Evolutionary conservation across 2,888 invertebrate genomes (phyloP).

Genomic region (Sphaerophoria rueppellii): DNA sequence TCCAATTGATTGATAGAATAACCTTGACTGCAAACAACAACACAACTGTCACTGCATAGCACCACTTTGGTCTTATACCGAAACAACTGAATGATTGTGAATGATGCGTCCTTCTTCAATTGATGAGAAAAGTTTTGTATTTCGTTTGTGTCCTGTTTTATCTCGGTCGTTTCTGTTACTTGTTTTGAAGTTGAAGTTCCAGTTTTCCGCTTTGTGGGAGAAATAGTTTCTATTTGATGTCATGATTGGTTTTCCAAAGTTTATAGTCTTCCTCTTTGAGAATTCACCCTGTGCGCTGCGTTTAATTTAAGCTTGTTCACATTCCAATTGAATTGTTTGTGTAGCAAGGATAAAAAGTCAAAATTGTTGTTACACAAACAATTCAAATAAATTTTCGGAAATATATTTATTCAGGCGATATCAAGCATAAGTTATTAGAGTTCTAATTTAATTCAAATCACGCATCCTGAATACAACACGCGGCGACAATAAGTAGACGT

Average conservation of each 20-base stretch:
- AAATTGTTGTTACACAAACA: too few relatives aligned
- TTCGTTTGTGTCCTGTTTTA: background rate
- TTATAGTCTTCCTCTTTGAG: background rate
- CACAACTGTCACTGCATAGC: conserved; percentile 18
- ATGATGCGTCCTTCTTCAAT: conserved; percentile 3
- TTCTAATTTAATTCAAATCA: conserved; percentile 53
- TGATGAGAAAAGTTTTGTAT: conserved; percentile 35
- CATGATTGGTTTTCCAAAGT: conserved; percentile 38
- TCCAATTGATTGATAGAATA: too few relatives aligned
- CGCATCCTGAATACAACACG: background rate
- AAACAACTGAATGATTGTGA: too few relatives aligned
- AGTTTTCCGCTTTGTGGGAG: background rate
- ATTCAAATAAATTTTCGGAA: too few relatives aligned
- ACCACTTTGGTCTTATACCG: background rate
- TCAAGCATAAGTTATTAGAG: background rate
- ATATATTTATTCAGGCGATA: too few relatives aligned
- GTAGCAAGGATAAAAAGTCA: too few relatives aligned
- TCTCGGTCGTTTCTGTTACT: background rate
- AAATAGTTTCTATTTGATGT: conserved; percentile 7
- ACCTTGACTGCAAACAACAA: too few relatives aligned
- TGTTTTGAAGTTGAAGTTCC: conserved; percentile 15
- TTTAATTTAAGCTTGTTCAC: too few relatives aligned
- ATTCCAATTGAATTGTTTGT: too few relatives aligned
- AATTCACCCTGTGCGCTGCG: too few relatives aligned
- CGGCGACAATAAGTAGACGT: background rate